phyloP scores from a whole-genome alignment of 2,113 vertebrate species.

The Argyrosomus japonicus region DNA sequence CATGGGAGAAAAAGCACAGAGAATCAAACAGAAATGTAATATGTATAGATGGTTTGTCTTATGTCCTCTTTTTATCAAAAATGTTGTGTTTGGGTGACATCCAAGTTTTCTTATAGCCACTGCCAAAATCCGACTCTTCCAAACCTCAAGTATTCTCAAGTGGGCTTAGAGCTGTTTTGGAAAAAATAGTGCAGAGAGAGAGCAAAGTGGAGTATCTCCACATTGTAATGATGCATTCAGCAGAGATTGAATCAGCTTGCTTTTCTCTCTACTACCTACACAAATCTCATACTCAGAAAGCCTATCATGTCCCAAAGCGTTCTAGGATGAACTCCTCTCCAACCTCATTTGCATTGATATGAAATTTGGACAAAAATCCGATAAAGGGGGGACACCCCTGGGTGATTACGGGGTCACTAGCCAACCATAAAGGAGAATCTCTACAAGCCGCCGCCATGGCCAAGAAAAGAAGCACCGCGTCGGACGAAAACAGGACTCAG shows the following conservation, averaged over 20 bases:
- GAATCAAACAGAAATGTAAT: conserved; percentile 72
- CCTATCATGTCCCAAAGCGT: conserved; percentile 47
- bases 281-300: conserved; percentile 40
- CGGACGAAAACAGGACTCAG: conserved; percentile 52
- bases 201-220: conserved; percentile 45
- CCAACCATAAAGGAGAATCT: conserved; percentile 68
- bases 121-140: conserved; percentile 76
- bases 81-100: conserved; percentile 80
- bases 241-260: conserved; percentile 34
- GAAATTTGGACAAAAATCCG: conserved; percentile 64
- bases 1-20: conserved; percentile 56
- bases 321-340: conserved; percentile 57
- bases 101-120: conserved; percentile 66
- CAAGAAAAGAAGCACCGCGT: conserved; percentile 57
- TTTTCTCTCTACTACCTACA: conserved; percentile 48
- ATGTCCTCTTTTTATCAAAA: conserved; percentile 71
- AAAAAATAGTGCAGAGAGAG: conserved; percentile 59
- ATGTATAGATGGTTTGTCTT: conserved; percentile 71
- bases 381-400: conserved; percentile 52
- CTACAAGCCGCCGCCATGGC: conserved; percentile 32
- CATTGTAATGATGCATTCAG: conserved; percentile 60
- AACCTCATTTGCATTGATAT: conserved; percentile 77
- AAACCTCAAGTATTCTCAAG: conserved; percentile 78
- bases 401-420: conserved; percentile 67
- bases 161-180: conserved; percentile 71